Base-by-base conservation (phyloP, 30 jellyfish, hydroid and myxozoan species). In the Catostylus mosaicus region DNA sequence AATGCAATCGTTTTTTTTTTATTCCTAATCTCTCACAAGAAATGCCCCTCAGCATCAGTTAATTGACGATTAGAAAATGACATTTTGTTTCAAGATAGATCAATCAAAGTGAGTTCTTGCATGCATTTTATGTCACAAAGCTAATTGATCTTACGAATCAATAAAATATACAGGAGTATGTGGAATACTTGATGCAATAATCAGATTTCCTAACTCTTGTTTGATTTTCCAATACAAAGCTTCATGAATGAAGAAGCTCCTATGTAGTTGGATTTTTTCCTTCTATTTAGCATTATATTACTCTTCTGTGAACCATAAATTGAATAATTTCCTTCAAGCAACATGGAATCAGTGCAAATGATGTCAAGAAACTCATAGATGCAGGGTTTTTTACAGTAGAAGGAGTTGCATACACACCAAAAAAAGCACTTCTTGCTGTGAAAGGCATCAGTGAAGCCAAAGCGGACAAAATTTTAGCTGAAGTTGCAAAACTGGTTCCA, bases 371-470 rank as follows among this genome's bases (percentile, higher is more conserved):
- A 62, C 89, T 95, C 3, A 77, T 87, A 16, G 99, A 95, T 69
- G 99, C 99, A 35, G 99, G 99, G n/a, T 95, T 77, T 62, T 83
- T 67, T 89, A 95, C 99, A 1, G 94, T 95, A 9, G 99, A 95
- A 59, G 87, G 97, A 30, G 87, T 95, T 30, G 99, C 99, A 33
- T 95, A 88, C 73, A 89, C 99, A 43, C 97, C 99, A 8, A 95
- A 88, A 84, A 95, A 95, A 75, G 82, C 97, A 16, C 88, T 95
- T 67, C 87, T 95, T 43, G 93, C 90, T 16, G 78, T 95, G 32
- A 95, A 95, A 82, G 99, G 99, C 1, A 95, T 95, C 89, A 95
- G 99, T 89, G 99, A 95, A 72, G 97, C 99, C 22, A 95, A 95
- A 80, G 99, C 99, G 12, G 99, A 95, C 35, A 95, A 95, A 75